These are phyloP conservation scores for Trachymyrmex septentrionalis DNA, from an alignment of 1,140 invertebrate genomes.

Conservation along the genomic window DNA sequence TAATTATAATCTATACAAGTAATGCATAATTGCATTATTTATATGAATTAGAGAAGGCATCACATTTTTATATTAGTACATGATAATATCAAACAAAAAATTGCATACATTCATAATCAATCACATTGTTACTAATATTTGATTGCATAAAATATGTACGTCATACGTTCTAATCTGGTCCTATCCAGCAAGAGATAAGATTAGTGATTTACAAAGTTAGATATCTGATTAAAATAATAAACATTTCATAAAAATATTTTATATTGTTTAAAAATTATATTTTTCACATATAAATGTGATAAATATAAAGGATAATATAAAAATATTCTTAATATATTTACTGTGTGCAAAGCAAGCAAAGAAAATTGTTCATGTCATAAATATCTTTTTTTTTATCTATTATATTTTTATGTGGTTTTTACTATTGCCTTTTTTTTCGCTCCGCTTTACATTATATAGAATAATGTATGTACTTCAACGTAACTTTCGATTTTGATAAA, in stretches of 20 bases:
- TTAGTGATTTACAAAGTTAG: background rate
- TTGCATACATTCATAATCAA: constrained; percentile 22
- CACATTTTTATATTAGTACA: constrained; percentile 4
- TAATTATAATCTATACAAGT: constrained; percentile 26
- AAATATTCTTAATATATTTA: constrained; percentile 7
- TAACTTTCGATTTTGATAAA: constrained; percentile 44
- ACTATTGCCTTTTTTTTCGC: background rate
- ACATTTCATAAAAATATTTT: background rate
- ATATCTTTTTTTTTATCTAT: constrained; percentile 1
- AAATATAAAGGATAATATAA: background rate
- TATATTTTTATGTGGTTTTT: background rate
- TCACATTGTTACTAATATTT: constrained; percentile 15
- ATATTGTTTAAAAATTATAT: background rate
- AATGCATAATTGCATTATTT: constrained; percentile 12
- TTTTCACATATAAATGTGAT: constrained; percentile 1
- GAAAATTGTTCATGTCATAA: constrained; percentile 5
- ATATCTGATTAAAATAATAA: constrained; percentile 19
- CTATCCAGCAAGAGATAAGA: constrained; percentile 38
- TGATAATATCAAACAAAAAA: constrained; percentile 21
- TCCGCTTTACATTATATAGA: background rate
- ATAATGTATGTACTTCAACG: background rate
- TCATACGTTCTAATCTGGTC: constrained; percentile 22
- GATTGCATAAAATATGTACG: constrained; percentile 4
- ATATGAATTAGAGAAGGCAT: constrained; percentile 49
- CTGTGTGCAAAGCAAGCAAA: background rate